Conservation (phyloP, 2,888 invertebrate genomes). For the Sarcophaga caerulescens region DNA sequence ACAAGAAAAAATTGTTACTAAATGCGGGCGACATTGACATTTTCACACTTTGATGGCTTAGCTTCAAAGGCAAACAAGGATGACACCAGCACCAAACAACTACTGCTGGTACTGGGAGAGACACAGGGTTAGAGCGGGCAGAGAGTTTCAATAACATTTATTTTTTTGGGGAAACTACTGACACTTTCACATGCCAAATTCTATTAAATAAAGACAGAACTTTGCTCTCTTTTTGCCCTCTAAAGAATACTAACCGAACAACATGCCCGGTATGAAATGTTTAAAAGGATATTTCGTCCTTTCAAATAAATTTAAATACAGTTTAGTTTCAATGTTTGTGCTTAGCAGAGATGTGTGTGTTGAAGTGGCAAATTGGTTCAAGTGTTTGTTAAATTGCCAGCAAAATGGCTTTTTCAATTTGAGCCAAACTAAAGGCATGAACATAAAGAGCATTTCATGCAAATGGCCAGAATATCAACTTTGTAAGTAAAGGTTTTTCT, state of each 20-base stretch:
- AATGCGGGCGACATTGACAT: conserved; percentile 78
- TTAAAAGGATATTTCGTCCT: conserved; percentile 4
- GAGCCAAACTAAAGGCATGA: conserved; percentile 74
- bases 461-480: neutral
- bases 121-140: conserved; percentile 1
- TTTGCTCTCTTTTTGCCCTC: neutral
- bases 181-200: conserved; percentile 43
- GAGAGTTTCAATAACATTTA: conserved; percentile 49
- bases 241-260: conserved; percentile 58
- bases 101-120: neutral
- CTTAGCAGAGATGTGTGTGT: conserved; percentile 69
- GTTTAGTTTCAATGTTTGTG: conserved; percentile 57
- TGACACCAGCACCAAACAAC: neutral
- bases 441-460: conserved; percentile 73
- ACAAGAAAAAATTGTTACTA: conserved; percentile 1
- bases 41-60: conserved; percentile 79
- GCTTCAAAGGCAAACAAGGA: neutral
- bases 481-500: too few species aligned
- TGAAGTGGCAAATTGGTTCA: conserved; percentile 80
- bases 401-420: conserved; percentile 81
- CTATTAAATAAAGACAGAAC: conserved; percentile 45
- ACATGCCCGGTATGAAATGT: conserved; percentile 59
- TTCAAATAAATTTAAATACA: neutral
- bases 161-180: conserved; percentile 35
- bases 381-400: conserved; percentile 81